A percentile compares a stretch with the other conserved stretches of the same genome.
phyloP scores from a whole-genome alignment of 2,797 vertebrate genomes.

The Gymnothorax reevesii region DNA sequence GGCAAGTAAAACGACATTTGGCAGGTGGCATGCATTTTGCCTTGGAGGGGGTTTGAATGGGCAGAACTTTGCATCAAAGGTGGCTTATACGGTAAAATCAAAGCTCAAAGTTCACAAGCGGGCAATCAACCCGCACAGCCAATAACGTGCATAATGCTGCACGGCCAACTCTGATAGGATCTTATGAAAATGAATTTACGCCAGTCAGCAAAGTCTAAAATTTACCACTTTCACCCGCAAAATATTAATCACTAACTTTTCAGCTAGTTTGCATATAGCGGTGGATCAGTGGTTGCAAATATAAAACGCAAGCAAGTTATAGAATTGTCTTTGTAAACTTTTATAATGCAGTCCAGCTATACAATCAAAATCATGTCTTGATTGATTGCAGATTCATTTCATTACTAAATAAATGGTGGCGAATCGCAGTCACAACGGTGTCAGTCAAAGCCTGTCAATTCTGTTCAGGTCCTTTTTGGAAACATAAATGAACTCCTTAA shows the following conservation, averaged over 20 bases:
- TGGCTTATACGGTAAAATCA: neutral
- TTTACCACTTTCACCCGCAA: neutral
- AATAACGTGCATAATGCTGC: neutral
- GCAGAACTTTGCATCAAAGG: neutral
- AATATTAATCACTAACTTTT: neutral
- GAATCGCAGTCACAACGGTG: neutral
- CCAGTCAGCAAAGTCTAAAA: neutral
- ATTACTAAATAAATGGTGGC: neutral
- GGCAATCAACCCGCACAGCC: neutral
- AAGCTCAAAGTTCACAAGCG: neutral
- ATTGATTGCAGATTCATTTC: neutral
- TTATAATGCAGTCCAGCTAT: neutral
- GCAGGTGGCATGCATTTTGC: constrained; percentile 17
- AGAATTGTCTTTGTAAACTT: neutral
- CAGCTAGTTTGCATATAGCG: neutral
- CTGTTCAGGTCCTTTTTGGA: constrained; percentile 29
- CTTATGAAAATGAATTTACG: too few species aligned
- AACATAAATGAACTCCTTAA: constrained; percentile 28
- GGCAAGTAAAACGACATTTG: neutral
- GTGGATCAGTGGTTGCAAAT: neutral
- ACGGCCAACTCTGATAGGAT: too few species aligned
- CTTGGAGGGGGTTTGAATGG: constrained; percentile 18
- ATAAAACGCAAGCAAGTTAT: neutral
- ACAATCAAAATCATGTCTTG: neutral
- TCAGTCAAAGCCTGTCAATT: constrained; percentile 7